phyloP scores from a whole-genome alignment of 2,888 invertebrate genomes.

The Argyresthia goedartella region DNA sequence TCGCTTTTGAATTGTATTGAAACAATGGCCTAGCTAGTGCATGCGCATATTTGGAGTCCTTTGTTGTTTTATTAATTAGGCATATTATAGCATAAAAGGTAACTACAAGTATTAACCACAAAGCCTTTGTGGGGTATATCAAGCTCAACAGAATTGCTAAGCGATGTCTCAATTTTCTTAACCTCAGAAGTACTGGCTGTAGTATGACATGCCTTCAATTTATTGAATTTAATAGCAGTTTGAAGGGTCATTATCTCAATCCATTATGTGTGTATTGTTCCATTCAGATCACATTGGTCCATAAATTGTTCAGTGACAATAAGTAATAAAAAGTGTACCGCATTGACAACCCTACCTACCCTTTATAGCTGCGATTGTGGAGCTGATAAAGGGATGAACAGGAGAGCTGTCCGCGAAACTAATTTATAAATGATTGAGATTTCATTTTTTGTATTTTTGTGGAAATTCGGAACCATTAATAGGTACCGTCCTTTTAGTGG shows the following conservation, averaged over 20 bases:
- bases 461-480: not conserved
- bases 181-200: too few relatives aligned
- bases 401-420: conserved; percentile 61
- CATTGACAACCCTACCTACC: conserved; percentile 49
- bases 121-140: too few relatives aligned
- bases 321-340: conserved; percentile 39
- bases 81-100: too few relatives aligned
- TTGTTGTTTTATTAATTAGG: too few relatives aligned
- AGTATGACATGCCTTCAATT: too few relatives aligned
- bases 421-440: conserved; percentile 70
- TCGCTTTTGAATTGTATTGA: too few relatives aligned
- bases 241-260: conserved; percentile 38
- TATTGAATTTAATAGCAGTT: conserved; percentile 20
- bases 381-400: conserved; percentile 64
- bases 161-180: too few relatives aligned
- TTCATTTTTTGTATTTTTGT: conserved; percentile 39
- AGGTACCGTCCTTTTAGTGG: too few relatives aligned
- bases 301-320: conserved; percentile 50
- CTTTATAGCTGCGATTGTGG: conserved; percentile 62
- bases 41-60: too few relatives aligned
- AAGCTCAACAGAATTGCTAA: too few relatives aligned
- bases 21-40: too few relatives aligned
- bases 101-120: too few relatives aligned
- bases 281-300: conserved; percentile 26
- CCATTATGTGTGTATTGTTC: conserved; percentile 26